Evolutionary conservation across 2,888 invertebrate species (phyloP).

Genomic region (Sarcophaga rosellei): DNA sequence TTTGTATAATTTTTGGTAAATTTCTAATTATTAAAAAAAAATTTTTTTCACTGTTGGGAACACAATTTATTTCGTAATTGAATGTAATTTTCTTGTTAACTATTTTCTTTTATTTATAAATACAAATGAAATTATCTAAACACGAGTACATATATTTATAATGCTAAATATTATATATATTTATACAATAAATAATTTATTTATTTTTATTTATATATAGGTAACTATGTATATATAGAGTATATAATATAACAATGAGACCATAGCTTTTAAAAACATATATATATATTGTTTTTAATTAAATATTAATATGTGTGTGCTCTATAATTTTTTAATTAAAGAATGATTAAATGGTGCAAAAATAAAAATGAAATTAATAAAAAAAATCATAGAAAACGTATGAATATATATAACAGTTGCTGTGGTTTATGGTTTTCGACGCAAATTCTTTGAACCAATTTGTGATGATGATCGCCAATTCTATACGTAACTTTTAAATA

Average conservation of each 20-base stretch:
- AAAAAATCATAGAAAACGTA: neutral
- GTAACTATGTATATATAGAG: neutral
- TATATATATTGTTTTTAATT: conserved; percentile 10
- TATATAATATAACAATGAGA: conserved; percentile 49
- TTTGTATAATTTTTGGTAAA: conserved; percentile 7
- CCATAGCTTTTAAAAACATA: conserved; percentile 59
- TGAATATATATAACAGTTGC: neutral
- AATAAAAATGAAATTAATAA: neutral
- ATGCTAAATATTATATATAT: too few relatives aligned
- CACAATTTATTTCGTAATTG: neutral
- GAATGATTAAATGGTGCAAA: conserved; percentile 17
- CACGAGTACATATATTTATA: neutral
- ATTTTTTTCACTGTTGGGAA: neutral
- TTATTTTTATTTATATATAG: too few relatives aligned
- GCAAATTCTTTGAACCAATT: conserved; percentile 46
- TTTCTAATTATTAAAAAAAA: conserved; percentile 21
- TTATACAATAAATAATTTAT: neutral
- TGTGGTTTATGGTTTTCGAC: conserved; percentile 4
- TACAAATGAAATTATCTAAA: neutral
- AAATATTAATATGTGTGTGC: neutral
- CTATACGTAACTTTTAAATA: neutral
- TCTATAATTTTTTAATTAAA: conserved; percentile 1
- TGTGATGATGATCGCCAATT: conserved; percentile 3
- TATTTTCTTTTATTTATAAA: neutral
- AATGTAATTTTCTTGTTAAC: neutral